Conservation (phyloP, 2,888 invertebrate genomes). For the Philereme transversata region DNA sequence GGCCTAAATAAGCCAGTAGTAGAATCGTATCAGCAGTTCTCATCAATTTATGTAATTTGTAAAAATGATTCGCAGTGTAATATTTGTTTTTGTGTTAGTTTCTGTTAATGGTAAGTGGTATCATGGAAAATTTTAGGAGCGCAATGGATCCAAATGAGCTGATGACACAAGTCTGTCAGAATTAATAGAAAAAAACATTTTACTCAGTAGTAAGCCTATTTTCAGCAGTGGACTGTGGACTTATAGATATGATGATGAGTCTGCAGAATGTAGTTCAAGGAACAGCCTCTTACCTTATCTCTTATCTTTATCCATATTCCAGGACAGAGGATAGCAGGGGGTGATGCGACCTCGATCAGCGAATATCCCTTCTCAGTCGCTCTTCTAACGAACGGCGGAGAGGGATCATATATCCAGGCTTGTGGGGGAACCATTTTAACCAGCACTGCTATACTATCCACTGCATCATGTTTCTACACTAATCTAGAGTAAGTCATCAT, state of each 20-base stretch:
- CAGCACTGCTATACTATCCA: conserved; percentile 56
- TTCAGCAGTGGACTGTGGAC: no score
- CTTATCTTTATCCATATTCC: conserved; percentile 10
- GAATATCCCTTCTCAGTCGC: conserved; percentile 60
- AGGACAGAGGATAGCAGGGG: conserved; percentile 61
- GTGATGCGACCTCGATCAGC: conserved; percentile 44
- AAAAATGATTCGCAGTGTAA: conserved; percentile 49
- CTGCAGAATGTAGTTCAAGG: no score
- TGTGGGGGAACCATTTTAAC: conserved; percentile 68
- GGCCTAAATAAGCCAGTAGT: neutral
- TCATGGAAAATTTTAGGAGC: neutral
- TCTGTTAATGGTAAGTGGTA: conserved; percentile 47
- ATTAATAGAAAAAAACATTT: no score
- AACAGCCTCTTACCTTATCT: no score
- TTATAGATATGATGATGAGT: no score
- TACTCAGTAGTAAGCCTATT: no score
- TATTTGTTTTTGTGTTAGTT: conserved; percentile 45
- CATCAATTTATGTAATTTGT: neutral
- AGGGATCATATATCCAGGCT: conserved; percentile 48
- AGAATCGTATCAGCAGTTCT: neutral
- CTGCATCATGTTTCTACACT: conserved; percentile 66
- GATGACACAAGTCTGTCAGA: neutral
- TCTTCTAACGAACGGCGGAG: conserved; percentile 54
- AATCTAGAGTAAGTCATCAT: conserved; percentile 50
- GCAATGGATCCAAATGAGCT: neutral